A percentile compares a stretch with the other conserved stretches of the same genome.
Evolutionary conservation across 2,797 vertebrate genomes (phyloP).

Genomic region (Percopsis omiscomaycus): DNA sequence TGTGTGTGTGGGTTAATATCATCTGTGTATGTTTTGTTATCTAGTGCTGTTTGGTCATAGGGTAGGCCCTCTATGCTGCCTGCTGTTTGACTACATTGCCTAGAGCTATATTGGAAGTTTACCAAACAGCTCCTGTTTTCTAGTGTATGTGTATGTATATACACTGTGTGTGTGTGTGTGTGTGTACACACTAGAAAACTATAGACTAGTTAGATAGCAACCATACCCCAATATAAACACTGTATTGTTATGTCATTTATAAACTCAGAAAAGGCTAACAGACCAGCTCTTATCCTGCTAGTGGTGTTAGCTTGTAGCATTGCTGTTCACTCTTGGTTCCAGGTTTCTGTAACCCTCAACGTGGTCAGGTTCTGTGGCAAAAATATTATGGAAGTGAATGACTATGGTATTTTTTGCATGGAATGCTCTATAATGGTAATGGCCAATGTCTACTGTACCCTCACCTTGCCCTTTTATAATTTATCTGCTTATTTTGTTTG

Average conservation of each 20-base stretch:
- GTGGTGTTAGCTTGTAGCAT: neutral
- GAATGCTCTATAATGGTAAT: slow-evolving; percentile 79
- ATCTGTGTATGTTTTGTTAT: too few species aligned
- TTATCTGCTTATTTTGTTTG: slow-evolving; percentile 54
- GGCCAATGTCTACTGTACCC: slow-evolving; percentile 57
- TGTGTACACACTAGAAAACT: neutral
- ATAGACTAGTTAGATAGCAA: too few species aligned
- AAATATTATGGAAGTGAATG: slow-evolving; percentile 66
- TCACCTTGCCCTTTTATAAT: slow-evolving; percentile 29
- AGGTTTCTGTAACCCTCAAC: slow-evolving; percentile 69
- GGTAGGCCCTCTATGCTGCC: too few species aligned
- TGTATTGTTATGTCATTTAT: neutral
- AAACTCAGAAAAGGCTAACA: neutral
- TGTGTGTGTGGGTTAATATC: too few species aligned
- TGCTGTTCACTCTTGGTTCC: slow-evolving; percentile 79
- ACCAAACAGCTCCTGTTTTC: too few species aligned
- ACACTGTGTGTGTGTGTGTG: too few species aligned
- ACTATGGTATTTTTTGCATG: slow-evolving; percentile 82
- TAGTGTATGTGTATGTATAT: too few species aligned
- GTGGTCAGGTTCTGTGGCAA: slow-evolving; percentile 72
- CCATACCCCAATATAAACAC: too few species aligned
- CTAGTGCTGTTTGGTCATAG: too few species aligned
- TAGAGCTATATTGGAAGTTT: too few species aligned
- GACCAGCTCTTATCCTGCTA: neutral
- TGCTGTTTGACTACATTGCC: too few species aligned